Conservation (phyloP, 2,888 invertebrate species). For the Muscina levida region DNA sequence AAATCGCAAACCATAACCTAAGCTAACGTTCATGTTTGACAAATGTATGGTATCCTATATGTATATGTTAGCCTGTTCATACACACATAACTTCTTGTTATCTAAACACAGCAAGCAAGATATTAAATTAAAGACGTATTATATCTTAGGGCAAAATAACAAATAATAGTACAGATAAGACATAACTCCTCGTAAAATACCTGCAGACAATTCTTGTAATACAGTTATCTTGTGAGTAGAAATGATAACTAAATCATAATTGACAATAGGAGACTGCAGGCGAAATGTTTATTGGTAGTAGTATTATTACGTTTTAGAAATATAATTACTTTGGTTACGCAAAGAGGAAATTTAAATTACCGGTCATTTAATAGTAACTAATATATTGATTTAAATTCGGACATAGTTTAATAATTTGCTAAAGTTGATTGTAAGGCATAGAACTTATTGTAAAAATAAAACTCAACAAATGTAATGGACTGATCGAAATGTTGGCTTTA, state of each 20-base stretch:
- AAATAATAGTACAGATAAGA: background rate
- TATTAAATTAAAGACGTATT: no score
- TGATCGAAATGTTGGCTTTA: no score
- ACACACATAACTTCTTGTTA: background rate
- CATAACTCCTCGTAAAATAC: background rate
- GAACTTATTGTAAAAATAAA: no score
- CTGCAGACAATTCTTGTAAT: background rate
- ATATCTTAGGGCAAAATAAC: background rate
- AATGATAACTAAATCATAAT: background rate
- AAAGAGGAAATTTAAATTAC: no score
- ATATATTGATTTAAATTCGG: no score
- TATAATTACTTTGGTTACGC: conserved; percentile 7
- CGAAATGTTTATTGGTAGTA: background rate
- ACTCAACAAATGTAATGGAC: no score
- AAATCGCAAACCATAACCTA: no score
- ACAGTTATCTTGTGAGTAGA: background rate
- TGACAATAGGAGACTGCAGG: background rate
- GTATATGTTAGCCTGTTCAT: background rate
- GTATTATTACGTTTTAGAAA: background rate
- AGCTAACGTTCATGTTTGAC: conserved; percentile 49
- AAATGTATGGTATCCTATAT: conserved; percentile 47
- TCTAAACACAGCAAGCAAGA: background rate
- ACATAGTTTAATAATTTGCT: no score
- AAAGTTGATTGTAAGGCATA: no score
- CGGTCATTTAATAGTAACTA: no score